A percentile compares a stretch with the other conserved stretches of the same genome.
Evolutionary conservation across 2,888 invertebrate species (phyloP).

Genomic region (Troglohyphantes excavatus): DNA sequence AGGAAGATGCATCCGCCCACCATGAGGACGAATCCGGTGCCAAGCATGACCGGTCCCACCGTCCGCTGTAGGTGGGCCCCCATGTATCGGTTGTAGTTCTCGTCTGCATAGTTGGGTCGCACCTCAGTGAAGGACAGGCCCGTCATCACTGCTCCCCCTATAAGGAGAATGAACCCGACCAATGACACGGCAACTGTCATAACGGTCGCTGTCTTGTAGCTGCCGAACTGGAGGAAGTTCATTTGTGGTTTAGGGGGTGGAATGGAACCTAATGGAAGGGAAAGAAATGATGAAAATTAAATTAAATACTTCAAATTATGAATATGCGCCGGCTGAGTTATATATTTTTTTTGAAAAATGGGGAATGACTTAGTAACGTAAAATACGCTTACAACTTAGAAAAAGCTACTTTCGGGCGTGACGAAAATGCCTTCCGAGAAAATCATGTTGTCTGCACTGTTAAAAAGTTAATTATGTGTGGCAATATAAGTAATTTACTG

Average conservation of each 20-base stretch:
- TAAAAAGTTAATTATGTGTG: too few species aligned
- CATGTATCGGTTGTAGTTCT: slow-evolving; percentile 80
- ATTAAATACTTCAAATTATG: too few species aligned
- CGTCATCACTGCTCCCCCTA: slow-evolving; percentile 79
- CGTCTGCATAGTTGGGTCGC: slow-evolving; percentile 80
- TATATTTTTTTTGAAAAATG: too few species aligned
- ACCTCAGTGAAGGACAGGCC: slow-evolving; percentile 80
- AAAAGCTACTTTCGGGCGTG: too few species aligned
- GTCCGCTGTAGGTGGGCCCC: slow-evolving; percentile 80
- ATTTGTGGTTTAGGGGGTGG: neutral
- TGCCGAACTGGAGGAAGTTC: slow-evolving; percentile 75
- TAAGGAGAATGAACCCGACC: slow-evolving; percentile 79
- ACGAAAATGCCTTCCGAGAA: too few species aligned
- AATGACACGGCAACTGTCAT: slow-evolving; percentile 77
- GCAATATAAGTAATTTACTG: too few species aligned
- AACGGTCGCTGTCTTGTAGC: slow-evolving; percentile 77
- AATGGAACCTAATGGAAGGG: too few species aligned
- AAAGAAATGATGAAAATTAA: too few species aligned
- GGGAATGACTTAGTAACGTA: too few species aligned
- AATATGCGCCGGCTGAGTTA: too few species aligned
- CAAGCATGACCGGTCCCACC: slow-evolving; percentile 79
- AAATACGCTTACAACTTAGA: too few species aligned
- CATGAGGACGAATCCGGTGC: slow-evolving; percentile 77
- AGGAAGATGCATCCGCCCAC: slow-evolving; percentile 79
- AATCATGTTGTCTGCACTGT: too few species aligned